Conservation (phyloP, 2,797 vertebrate species). For the Crenuchus spilurus region DNA sequence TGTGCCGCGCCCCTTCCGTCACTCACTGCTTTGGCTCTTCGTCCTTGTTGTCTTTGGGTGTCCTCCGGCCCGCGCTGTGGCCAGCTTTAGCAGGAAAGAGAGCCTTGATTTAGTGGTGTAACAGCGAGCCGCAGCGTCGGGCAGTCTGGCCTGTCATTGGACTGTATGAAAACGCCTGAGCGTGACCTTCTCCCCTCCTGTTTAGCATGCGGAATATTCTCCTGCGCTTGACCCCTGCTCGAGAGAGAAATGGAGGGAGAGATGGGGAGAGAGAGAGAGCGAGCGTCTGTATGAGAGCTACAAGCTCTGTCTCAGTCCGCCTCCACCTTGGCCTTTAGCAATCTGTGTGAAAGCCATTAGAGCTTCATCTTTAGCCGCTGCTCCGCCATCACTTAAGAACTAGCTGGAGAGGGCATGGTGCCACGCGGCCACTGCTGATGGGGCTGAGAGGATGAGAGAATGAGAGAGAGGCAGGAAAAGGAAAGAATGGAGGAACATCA, state of each 20-base stretch:
- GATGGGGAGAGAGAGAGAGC: constrained; percentile 28
- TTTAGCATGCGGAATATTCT: constrained; percentile 73
- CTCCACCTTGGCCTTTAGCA: constrained; percentile 57
- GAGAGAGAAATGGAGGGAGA: constrained; percentile 22
- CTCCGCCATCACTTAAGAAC: constrained; percentile 69
- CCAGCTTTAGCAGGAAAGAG: constrained; percentile 35
- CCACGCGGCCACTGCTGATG: constrained; percentile 27
- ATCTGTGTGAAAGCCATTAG: constrained; percentile 74
- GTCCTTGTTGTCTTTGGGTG: constrained; percentile 58
- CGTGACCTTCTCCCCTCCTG: constrained; percentile 71
- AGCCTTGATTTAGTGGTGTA: constrained; percentile 49
- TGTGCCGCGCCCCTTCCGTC: constrained; percentile 45
- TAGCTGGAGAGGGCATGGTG: constrained; percentile 61
- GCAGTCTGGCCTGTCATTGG: constrained; percentile 37
- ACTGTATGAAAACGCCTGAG: constrained; percentile 52
- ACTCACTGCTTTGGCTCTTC: constrained; percentile 51
- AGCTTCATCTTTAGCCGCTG: constrained; percentile 60
- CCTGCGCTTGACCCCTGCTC: constrained; percentile 68
- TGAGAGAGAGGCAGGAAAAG: constrained; percentile 8
- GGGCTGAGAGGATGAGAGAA: constrained; percentile 30
- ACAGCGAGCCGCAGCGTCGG: constrained; percentile 34
- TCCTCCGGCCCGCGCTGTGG: constrained; percentile 43
- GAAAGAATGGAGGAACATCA: constrained; percentile 44
- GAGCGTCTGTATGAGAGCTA: constrained; percentile 39
- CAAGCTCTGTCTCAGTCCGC: constrained; percentile 17